A percentile compares a stretch with the other conserved stretches of the same genome.
Conservation (phyloP, 2,888 invertebrate species). For the Lepidonotus clava region DNA sequence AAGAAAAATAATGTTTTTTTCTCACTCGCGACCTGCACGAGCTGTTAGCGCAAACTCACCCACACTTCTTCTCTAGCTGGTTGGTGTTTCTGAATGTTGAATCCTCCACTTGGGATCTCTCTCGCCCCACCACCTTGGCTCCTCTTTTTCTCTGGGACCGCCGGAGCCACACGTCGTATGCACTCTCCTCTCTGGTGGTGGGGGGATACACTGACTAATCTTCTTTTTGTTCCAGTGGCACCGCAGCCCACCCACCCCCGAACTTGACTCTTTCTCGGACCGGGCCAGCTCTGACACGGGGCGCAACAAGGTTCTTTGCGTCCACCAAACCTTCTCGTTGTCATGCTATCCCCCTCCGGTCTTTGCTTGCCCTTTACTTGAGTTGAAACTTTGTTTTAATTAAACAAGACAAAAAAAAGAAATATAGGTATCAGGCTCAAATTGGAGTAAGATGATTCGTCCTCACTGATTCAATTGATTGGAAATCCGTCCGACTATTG, state of each 20-base stretch:
- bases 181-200: neutral
- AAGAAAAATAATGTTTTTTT: no score
- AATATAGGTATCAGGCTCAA: no score
- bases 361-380: conserved; percentile 52
- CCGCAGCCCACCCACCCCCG: conserved; percentile 16
- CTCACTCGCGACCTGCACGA: no score
- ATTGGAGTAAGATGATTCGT: neutral
- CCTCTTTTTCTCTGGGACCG: no score
- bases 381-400: neutral
- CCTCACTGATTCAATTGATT: neutral
- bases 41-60: no score
- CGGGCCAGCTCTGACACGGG: conserved; percentile 5
- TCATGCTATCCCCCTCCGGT: conserved; percentile 39
- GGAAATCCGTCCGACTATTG: neutral
- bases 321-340: conserved; percentile 7
- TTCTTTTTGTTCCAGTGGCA: conserved; percentile 48
- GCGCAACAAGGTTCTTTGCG: conserved; percentile 32
- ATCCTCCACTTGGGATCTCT: no score
- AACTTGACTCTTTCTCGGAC: conserved; percentile 45
- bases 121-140: no score
- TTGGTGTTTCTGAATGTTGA: no score
- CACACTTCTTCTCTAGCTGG: no score
- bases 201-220: conserved; percentile 24
- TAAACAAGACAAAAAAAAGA: no score
- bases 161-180: no score